Evolutionary conservation across 2,888 invertebrate genomes (phyloP).

Genomic region (Philhelius pedissequus): DNA sequence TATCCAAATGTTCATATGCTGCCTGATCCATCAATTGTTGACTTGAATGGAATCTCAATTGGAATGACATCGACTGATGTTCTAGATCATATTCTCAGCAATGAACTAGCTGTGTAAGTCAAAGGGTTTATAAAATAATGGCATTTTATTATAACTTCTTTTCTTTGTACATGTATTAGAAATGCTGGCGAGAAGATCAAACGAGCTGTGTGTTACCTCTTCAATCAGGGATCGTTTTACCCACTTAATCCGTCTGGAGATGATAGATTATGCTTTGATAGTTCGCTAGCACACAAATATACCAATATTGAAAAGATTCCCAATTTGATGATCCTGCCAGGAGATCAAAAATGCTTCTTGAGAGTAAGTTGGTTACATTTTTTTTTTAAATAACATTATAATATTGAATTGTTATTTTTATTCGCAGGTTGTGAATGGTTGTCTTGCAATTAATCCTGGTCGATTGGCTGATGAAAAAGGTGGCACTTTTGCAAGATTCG

Average conservation of each 20-base stretch:
- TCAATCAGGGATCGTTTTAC: slow-evolving; percentile 89
- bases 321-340: slow-evolving; percentile 90
- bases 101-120: slow-evolving; percentile 87
- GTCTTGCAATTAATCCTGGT: slow-evolving; percentile 92
- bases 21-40: slow-evolving; percentile 90
- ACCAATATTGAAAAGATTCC: slow-evolving; percentile 87
- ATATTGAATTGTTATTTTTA: slow-evolving; percentile 19
- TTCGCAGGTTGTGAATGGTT: slow-evolving; percentile 87
- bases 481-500: slow-evolving; percentile 88
- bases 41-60: slow-evolving; percentile 87
- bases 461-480: slow-evolving; percentile 87
- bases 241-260: slow-evolving; percentile 88
- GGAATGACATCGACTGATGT: slow-evolving; percentile 91
- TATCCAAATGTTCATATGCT: slow-evolving; percentile 84
- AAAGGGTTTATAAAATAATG: neutral
- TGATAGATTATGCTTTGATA: slow-evolving; percentile 84
- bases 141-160: neutral
- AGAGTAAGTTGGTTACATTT: slow-evolving; percentile 81
- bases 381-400: neutral
- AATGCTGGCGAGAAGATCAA: slow-evolving; percentile 85
- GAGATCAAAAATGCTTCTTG: slow-evolving; percentile 89
- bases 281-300: slow-evolving; percentile 85
- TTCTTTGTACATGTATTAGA: slow-evolving; percentile 71
- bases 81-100: slow-evolving; percentile 89
- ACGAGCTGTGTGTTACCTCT: slow-evolving; percentile 86